These are phyloP conservation scores for Kryptopterus vitreolus DNA, from an alignment of 2,797 vertebrate species.

Conservation along the genomic window DNA sequence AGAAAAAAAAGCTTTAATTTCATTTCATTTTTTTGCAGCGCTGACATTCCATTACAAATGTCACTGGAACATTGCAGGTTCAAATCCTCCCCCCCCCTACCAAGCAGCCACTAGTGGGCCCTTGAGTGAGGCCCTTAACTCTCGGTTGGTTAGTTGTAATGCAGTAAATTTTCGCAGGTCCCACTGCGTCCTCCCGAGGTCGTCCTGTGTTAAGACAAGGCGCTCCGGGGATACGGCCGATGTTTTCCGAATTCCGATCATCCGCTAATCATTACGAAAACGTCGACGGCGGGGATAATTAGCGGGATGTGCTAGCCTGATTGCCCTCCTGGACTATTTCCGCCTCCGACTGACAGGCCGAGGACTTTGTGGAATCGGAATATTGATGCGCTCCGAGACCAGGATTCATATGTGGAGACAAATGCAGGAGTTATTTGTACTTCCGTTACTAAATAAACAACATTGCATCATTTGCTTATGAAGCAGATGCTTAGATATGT, in stretches of 20 bases:
- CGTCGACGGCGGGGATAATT: conserved; percentile 32
- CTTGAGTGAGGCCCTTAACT: no score
- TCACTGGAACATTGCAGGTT: no score
- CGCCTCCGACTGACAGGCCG: conserved; percentile 23
- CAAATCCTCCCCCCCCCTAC: no score
- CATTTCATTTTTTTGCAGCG: no score
- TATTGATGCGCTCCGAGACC: not conserved
- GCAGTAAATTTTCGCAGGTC: not conserved
- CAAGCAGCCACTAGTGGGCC: no score
- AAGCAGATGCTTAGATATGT: no score
- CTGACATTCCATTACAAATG: no score
- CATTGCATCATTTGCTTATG: no score
- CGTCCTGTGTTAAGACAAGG: not conserved
- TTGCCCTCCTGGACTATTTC: conserved; percentile 26
- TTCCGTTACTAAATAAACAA: no score
- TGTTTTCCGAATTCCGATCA: conserved; percentile 3
- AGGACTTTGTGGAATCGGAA: not conserved
- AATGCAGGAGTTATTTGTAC: not conserved
- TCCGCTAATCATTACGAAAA: conserved; percentile 43
- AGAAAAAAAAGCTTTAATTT: no score
- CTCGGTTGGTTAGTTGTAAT: no score
- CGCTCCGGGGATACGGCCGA: not conserved
- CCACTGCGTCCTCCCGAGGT: not conserved
- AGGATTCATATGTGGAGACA: not conserved
- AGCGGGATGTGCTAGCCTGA: conserved; percentile 35